Evolutionary conservation across 2,888 invertebrate genomes (phyloP).

Genomic region (Drosophila koepferae): DNA sequence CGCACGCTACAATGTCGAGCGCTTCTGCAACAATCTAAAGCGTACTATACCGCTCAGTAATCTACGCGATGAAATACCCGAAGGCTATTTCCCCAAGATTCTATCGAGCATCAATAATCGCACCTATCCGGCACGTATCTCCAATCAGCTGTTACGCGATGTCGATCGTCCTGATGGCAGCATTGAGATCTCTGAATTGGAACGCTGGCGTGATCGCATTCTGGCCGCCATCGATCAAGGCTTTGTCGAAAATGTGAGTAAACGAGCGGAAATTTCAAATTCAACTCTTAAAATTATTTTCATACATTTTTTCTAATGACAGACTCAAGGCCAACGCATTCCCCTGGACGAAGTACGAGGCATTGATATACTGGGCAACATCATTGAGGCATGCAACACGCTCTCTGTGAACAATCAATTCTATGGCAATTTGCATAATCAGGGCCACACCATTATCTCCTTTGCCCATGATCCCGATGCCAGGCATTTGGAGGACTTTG

Average conservation of each 20-base stretch:
- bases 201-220: constrained; percentile 91
- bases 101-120: constrained; percentile 89
- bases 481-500: constrained; percentile 89
- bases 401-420: constrained; percentile 89
- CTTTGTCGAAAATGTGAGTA: constrained; percentile 87
- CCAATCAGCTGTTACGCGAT: constrained; percentile 87
- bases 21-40: constrained; percentile 89
- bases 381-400: constrained; percentile 89
- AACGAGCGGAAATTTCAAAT: background rate
- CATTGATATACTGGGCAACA: constrained; percentile 92
- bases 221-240: constrained; percentile 91
- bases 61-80: constrained; percentile 89
- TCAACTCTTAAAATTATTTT: background rate
- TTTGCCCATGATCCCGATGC: constrained; percentile 93
- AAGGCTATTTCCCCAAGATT: constrained; percentile 93
- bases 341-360: constrained; percentile 86
- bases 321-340: constrained; percentile 73
- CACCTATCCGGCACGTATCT: constrained; percentile 90
- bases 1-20: constrained; percentile 90
- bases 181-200: constrained; percentile 87
- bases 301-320: background rate
- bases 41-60: constrained; percentile 89
- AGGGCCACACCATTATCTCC: constrained; percentile 92
- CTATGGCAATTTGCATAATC: constrained; percentile 93
- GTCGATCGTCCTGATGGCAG: constrained; percentile 89